Evolutionary conservation across 1,140 invertebrate species (phyloP), one percentile per base, ranked within the genome.

Genomic region (Leptoteleia sp.): DNA sequence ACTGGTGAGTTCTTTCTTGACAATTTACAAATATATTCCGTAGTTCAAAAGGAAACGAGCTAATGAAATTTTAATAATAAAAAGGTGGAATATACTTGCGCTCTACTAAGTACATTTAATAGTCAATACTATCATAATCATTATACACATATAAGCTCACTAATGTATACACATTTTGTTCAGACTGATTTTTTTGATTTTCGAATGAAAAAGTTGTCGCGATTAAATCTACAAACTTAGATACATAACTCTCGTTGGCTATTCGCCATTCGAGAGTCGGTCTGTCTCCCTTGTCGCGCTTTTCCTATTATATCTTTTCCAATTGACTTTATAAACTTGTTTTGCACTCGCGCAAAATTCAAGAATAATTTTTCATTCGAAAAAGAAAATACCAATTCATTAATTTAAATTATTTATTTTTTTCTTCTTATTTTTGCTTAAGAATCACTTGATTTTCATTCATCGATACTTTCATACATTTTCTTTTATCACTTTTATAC

Each of bases 81-180:
- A 4, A 38, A 55, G 48, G n/a, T 16, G 5, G 19, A 8, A 31
- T n/a, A 22, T 61, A 47, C 38, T n/a, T 68, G 47, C 59, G 48
- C 59, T 22, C 43, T 77, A 68, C 31, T 76, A 77, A 77, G 73
- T 77, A 77, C 65, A 77, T 77, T 62, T 65, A 71, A 72, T 76
- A 50, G 15, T 76, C 59, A 77, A 61, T 54, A 16, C 67, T 78
- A 71, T 78, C 35, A 8, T 76, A 62, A n/a, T 38, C 50, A 65
- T 71, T 72, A 52, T 78, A 78, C 75, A 72, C 54, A 54, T 59
- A 77, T 67, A 78, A 78, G 76, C 67, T 72, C 75, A 77, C 75
- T 77, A 77, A 77, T 57, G 62, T 70, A 70, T 64, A 71, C 67
- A 59, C 67, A 71, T 71, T 76, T 77, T 68, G 27, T 75, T 65